Evolutionary conservation across 2,113 vertebrate genomes (phyloP), one percentile per base, ranked within the genome.

Genomic region (Fulmarus glacialis): DNA sequence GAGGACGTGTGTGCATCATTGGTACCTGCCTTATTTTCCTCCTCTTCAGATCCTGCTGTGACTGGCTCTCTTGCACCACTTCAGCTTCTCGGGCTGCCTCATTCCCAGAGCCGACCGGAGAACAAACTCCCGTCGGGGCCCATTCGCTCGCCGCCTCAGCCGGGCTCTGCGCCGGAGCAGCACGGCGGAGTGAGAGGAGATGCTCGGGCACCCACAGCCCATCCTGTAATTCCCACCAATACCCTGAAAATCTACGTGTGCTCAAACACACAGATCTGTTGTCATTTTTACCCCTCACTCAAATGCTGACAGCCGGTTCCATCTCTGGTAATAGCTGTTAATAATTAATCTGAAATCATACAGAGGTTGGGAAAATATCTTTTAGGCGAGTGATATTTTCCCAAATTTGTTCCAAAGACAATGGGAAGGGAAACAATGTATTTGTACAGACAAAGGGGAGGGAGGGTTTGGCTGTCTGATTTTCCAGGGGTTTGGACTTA

Each of bases 401-500:
- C 73, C 43, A 64, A 80, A 75, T 94, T 93, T 80, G 6, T 91
- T 85, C 42, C 30, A 34, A 68, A 87, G 60, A 47, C 47, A 89
- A 82, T 29, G n/a, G 80, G 47, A 79, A 85, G 15, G n/a, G 58
- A 87, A 93, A 52, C 27, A 67, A 32, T 68, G 53, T 87, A 18
- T 85, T 94, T 17, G 2, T 48, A 55, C 20, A 89, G 52, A 96
- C 70, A 94, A 96, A 94, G 78, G 63, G 79, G 58, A 88, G 45
- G 66, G 67, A 81, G 47, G 17, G 52, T 75, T 95, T 85, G 62
- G 23, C 78, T 91, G 52, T 48, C 84, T 72, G 66, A 75, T 95
- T 95, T 97, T 93, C 58, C 60, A 72, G 55, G n/a, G 48, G 4
- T 87, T 94, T 94, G 63, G 50, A 86, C 42, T 90, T 63, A n/a